Evolutionary conservation across 1,140 invertebrate species (phyloP), one percentile per base, ranked within the genome.

Genomic region (Trachelipus rathkii): DNA sequence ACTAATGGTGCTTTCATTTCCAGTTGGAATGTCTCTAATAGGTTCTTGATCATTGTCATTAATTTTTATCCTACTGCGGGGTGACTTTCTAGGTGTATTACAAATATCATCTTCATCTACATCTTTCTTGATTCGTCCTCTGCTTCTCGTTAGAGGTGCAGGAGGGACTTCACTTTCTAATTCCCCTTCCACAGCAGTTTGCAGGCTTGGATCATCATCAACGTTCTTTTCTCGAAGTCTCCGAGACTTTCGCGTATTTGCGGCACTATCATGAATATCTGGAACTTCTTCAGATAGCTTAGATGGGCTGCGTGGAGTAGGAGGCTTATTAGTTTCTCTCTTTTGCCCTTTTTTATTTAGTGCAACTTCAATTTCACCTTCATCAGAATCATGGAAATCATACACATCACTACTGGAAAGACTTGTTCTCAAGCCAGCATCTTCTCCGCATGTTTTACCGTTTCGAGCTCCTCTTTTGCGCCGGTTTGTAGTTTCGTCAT

Each of bases 401-500:
- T 68, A 75, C 10, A 75, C 73, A 19, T 75, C 73, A n/a, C 43
- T 33, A 68, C 44, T 75, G 15, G 44, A 43, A 19, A 33, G 33
- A 43, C 44, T 44, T 15, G 72, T 46, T 8, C 13, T 50, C 44
- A 24, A 67, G 44, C 13, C 73, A 46, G 4, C 66, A 44, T 43
- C 53, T 44, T 21, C 73, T 67, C 53, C 73, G 66, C 21, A 67
- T 43, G 19, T 60, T 60, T 60, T 60, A 13, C 50, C 50, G 10
- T 53, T 53, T 44, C 73, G 7, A 23, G 23, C 53, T 10, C 53
- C 73, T 43, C 73, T 33, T 10, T 67, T 60, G 45, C 73, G 73
- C 44, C 73, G 67, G 23, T 53, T 66, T 21, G 53, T 75, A 44
- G 45, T 75, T 66, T 75, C 73, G n/a, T 75, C 73, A 44, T 75